Base-by-base conservation (phyloP, 1,140 invertebrate species). In the Bombus cullumanus region DNA sequence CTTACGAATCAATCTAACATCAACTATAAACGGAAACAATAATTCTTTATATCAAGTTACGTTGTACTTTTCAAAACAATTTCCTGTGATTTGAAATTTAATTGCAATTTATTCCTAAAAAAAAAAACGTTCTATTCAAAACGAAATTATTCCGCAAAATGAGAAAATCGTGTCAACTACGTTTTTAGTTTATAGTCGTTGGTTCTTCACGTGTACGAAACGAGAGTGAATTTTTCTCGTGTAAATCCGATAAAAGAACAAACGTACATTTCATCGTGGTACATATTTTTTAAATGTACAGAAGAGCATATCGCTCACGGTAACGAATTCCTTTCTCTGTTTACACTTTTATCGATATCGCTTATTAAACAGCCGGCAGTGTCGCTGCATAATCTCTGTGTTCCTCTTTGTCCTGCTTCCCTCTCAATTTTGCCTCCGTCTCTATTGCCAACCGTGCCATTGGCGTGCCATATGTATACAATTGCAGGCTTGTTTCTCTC, bases 361-460 rank as follows among this genome's bases (percentile, higher is more conserved):
- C 66, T 88, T 87, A 83, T 89, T 85, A 88, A 88, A 89, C 77
- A 72, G 43, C 73, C 31, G 77, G 53, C 72, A 66, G 66, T 73
- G 57, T 18, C 76, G 77, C 71, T 76, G 41, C 47, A 66, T 66
- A 78, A 53, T 73, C 25, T 59, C 18, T 28, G 5, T 47, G 47
- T 47, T 37, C 41, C 28, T 81, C 34, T 53, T 53, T 18, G 39
- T 82, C 5, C 0, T n/a, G n/a, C 41, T 12, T 28, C 31, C 18
- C 34, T 28, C 37, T 4, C 39, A 22, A 72, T n/a, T 74, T 28
- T 57, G 2, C 25, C 62, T 66, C 31, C 43, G 62, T 64, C 57
- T 43, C 76, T 62, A 34, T 84, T 9, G 8, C 0, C 28, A 72
- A 9, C 22, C 25, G n/a, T 41, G 41, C 18, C 76, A 37, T 3